These are phyloP conservation scores for Lottia gigantea DNA, from an alignment of 2,888 invertebrate genomes.

Conservation along the genomic window DNA sequence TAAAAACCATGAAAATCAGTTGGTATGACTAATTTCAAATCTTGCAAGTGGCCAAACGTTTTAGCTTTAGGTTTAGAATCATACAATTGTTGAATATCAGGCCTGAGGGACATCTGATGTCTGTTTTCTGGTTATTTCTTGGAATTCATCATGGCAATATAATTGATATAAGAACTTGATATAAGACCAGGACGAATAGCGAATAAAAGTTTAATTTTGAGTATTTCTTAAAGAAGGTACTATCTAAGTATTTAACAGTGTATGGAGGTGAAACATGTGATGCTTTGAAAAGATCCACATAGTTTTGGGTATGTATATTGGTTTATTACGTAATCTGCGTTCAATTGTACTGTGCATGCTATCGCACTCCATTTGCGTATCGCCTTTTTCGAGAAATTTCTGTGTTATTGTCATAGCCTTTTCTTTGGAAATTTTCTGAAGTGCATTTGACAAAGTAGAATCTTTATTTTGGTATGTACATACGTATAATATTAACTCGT, in stretches of 20 bases:
- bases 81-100: not conserved
- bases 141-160: not conserved
- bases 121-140: no score
- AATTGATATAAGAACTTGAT: not conserved
- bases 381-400: not conserved
- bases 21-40: not conserved
- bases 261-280: conserved; percentile 14
- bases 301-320: conserved; percentile 19
- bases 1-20: not conserved
- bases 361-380: not conserved
- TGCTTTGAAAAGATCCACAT: conserved; percentile 13
- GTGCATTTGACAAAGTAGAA: not conserved
- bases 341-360: not conserved
- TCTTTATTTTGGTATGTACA: not conserved
- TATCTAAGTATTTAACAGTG: conserved; percentile 26
- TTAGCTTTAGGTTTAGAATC: not conserved
- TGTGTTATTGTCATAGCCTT: not conserved
- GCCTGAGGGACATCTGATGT: no score
- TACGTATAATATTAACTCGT: not conserved
- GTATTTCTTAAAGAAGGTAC: conserved; percentile 25
- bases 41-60: not conserved
- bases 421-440: not conserved
- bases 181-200: conserved; percentile 23
- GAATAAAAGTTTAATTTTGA: conserved; percentile 17
- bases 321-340: not conserved